Percentiles rank a stretch among this genome's conserved stretches.
Conservation (phyloP, 2,113 vertebrate genomes). For the Rhinolophus sinicus region DNA sequence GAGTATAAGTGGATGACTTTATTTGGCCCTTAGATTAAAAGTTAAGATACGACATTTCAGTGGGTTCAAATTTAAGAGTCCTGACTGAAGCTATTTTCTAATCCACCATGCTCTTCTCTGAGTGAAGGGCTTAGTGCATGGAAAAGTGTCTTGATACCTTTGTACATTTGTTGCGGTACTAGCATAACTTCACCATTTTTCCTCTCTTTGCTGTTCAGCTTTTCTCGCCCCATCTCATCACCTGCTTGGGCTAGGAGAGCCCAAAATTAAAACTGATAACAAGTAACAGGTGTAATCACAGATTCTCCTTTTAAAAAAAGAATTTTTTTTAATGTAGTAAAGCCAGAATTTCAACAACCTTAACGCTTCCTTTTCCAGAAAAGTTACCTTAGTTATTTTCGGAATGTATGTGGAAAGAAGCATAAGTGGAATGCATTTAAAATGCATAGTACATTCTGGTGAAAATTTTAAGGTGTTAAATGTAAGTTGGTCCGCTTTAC, state of each 20-base stretch:
- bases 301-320: not conserved
- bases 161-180: not conserved
- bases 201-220: not conserved
- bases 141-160: not conserved
- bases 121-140: not conserved
- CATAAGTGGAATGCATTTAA: slow-evolving; percentile 4
- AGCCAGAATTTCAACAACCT: not conserved
- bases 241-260: not conserved
- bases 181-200: not conserved
- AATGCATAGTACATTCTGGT: slow-evolving; percentile 17
- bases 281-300: not conserved
- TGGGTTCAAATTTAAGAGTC: not conserved
- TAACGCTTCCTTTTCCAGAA: not conserved
- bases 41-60: not conserved
- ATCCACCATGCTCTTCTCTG: not conserved
- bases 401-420: not conserved
- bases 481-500: not conserved
- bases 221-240: not conserved
- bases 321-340: not conserved
- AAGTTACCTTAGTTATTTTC: slow-evolving; percentile 29
- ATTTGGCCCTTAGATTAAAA: not conserved
- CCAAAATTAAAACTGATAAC: slow-evolving; percentile 39
- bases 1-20: not conserved
- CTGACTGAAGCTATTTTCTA: not conserved
- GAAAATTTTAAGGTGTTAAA: not conserved